Evolutionary conservation across 2,888 invertebrate species (phyloP).

Genomic region (Thyatira batis): DNA sequence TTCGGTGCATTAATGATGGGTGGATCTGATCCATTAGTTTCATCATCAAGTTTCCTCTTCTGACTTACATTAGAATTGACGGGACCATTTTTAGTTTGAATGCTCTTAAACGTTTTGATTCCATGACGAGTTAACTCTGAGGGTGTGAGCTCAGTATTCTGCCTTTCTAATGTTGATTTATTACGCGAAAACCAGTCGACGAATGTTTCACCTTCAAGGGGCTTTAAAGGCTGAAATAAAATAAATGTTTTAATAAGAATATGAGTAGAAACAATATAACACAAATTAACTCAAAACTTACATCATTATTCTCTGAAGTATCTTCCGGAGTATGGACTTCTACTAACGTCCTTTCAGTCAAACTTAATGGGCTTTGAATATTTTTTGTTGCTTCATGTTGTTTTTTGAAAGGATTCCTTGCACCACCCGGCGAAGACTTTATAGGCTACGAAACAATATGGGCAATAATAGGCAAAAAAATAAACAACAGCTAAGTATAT

Average conservation of each 20-base stretch:
- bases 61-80: conserved; percentile 39
- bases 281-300: conserved; percentile 40
- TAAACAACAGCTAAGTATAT: background rate
- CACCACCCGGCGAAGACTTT: conserved; percentile 65
- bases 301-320: conserved; percentile 56
- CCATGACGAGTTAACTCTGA: conserved; percentile 82
- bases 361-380: conserved; percentile 62
- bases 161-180: conserved; percentile 77
- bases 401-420: conserved; percentile 79
- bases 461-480: background rate
- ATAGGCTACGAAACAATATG: conserved; percentile 57
- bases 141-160: conserved; percentile 78
- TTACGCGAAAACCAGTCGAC: conserved; percentile 84
- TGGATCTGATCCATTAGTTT: conserved; percentile 39
- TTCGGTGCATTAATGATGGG: conserved; percentile 59
- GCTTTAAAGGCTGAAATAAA: conserved; percentile 57
- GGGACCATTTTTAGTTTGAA: conserved; percentile 42
- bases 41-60: conserved; percentile 67
- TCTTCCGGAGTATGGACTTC: conserved; percentile 53
- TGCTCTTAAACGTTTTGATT: conserved; percentile 75
- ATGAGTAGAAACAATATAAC: too few relatives aligned
- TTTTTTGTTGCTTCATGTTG: conserved; percentile 56
- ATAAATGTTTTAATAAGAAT: background rate
- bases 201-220: conserved; percentile 77
- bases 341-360: conserved; percentile 67